Base-by-base conservation (phyloP, 2,797 vertebrate species). In the Lithobates pipiens region DNA sequence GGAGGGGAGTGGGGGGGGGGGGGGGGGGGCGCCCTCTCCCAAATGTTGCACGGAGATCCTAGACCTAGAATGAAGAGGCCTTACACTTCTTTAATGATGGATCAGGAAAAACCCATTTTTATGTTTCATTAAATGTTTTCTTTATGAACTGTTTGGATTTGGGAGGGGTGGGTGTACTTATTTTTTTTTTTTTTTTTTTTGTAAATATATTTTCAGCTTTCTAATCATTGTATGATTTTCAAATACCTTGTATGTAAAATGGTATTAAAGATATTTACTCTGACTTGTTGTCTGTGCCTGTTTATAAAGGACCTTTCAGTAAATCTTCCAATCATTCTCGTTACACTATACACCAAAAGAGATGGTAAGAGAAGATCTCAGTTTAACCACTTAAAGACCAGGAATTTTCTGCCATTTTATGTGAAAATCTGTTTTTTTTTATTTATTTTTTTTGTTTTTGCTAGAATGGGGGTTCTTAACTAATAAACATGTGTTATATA, bases 161-260 rank as follows among this genome's bases (percentile, higher is more conserved):
- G 90, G 92, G 90, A 93, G 89, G 10, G 5, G 23, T 25, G 11
- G 11, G 3, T 67, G 92, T 90, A 90, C 86, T 93, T n/a, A n/a
- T n/a, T n/a, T 32, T 32, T 32, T 32, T 32, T 32, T 32, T 32
- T 32, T 32, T 4, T 32, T 36, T 36, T 94, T 73, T 92, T 93
- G 92, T 94, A 94, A 84, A 88, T 90, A 92, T 70, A 86, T 88
- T 81, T 84, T 83, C 89, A 89, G 70, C 88, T 92, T 90, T 92
- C 88, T 92, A 89, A 91, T 15, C 77, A 63, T 83, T 86, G 89
- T 78, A 76, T 63, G 86, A 68, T 80, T 67, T 80, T 44, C 3
- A 21, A 75, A 39, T 46, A 65, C 69, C 61, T 79, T 85, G 82
- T 84, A 84, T 70, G 61, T 73, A 74, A 79, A 85, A 80, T 29